These are phyloP conservation scores for Alfaro cultratus DNA, from an alignment of 2,797 vertebrate genomes.

Conservation along the genomic window DNA sequence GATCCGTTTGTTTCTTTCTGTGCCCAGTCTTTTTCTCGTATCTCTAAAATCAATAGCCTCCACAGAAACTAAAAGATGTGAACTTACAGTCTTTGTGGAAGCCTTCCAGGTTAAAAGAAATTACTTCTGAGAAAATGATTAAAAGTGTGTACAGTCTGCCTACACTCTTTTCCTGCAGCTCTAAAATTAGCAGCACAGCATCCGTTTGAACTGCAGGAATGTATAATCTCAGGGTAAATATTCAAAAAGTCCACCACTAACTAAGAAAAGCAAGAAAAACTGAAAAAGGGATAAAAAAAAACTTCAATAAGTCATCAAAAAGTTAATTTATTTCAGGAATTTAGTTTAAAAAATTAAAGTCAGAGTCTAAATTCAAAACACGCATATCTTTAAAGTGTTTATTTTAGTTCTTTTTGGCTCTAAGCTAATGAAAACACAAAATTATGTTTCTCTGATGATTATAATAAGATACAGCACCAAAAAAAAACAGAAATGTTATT, in stretches of 20 bases:
- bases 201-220: background rate
- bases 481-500: background rate
- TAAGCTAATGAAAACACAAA: background rate
- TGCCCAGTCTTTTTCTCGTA: background rate
- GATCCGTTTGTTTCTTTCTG: constrained; percentile 37
- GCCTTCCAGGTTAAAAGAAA: background rate
- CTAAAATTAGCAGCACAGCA: background rate
- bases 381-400: background rate
- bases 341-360: background rate
- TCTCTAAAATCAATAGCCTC: constrained; percentile 22
- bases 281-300: background rate
- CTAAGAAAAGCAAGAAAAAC: background rate
- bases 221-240: background rate
- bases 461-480: background rate
- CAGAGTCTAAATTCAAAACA: background rate
- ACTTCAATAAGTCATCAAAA: background rate
- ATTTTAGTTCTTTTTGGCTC: background rate
- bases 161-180: background rate
- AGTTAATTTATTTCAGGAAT: background rate
- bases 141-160: background rate
- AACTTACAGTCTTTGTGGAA: background rate
- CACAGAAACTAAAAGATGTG: background rate
- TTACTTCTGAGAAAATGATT: background rate
- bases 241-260: background rate
- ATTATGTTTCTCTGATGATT: background rate